phyloP scores from a whole-genome alignment of 2,888 invertebrate genomes.

The Andrena minutula region DNA sequence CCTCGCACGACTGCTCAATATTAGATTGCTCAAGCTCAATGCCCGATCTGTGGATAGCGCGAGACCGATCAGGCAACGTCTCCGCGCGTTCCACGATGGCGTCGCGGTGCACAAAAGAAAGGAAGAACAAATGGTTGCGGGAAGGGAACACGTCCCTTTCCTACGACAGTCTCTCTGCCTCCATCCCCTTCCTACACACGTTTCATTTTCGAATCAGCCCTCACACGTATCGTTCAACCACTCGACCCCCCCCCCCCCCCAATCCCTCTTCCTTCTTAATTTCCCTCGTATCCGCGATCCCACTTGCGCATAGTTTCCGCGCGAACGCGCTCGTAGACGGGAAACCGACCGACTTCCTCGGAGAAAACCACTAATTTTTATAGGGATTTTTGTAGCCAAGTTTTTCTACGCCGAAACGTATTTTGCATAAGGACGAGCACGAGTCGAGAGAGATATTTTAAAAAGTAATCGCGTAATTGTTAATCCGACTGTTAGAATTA shows the following conservation, averaged over 20 bases:
- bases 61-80: slow-evolving; percentile 10
- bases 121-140: slow-evolving; percentile 4
- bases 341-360: slow-evolving; percentile 38
- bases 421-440: slow-evolving; percentile 47
- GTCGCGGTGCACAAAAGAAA: slow-evolving; percentile 24
- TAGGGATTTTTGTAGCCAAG: slow-evolving; percentile 38
- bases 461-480: slow-evolving; percentile 43
- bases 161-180: background rate
- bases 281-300: slow-evolving; percentile 7
- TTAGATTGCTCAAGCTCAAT: slow-evolving; percentile 67
- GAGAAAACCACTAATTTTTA: slow-evolving; percentile 45
- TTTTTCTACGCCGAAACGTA: slow-evolving; percentile 56
- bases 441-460: slow-evolving; percentile 59
- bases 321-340: background rate
- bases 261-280: too few relatives aligned
- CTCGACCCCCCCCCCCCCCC: background rate
- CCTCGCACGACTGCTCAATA: slow-evolving; percentile 64
- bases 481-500: slow-evolving; percentile 57
- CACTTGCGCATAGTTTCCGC: slow-evolving; percentile 3
- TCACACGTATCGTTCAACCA: background rate
- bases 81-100: slow-evolving; percentile 1
- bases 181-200: too few relatives aligned
- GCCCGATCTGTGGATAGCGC: slow-evolving; percentile 41
- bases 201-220: background rate
- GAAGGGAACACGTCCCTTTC: slow-evolving; percentile 1